Conservation (phyloP, 2,888 invertebrate genomes). For the Drosophila bunnanda region DNA sequence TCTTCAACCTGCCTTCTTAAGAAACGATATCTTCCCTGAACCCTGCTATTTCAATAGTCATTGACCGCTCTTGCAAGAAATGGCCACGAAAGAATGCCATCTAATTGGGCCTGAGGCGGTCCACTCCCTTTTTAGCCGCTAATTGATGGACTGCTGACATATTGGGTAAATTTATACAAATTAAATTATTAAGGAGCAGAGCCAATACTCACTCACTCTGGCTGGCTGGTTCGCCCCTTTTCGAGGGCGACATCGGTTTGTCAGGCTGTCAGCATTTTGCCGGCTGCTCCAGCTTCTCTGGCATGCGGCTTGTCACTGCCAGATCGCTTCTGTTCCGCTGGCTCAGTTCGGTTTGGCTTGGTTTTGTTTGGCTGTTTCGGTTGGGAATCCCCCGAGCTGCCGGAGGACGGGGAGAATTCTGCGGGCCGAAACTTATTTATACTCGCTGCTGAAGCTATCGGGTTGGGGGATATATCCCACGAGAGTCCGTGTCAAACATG, state of each 20-base stretch:
- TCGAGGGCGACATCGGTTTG: conserved; percentile 39
- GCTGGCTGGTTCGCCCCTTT: background rate
- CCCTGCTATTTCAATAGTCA: conserved; percentile 1
- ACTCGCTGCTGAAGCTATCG: conserved; percentile 33
- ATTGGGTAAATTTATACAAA: conserved; percentile 78
- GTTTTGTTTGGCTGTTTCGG: conserved; percentile 15
- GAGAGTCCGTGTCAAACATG: conserved; percentile 76
- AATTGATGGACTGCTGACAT: conserved; percentile 66
- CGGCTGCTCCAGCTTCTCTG: conserved; percentile 20
- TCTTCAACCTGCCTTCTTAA: too few relatives aligned
- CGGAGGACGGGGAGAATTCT: conserved; percentile 51
- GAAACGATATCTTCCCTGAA: background rate
- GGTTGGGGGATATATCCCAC: conserved; percentile 57
- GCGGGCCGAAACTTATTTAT: conserved; percentile 72
- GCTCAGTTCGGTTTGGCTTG: conserved; percentile 42
- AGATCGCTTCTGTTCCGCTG: conserved; percentile 45
- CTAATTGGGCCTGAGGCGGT: conserved; percentile 49
- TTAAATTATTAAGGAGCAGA: conserved; percentile 70
- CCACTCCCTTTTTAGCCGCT: conserved; percentile 41
- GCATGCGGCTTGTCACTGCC: conserved; percentile 74
- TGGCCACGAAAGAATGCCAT: conserved; percentile 39
- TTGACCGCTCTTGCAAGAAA: conserved; percentile 4
- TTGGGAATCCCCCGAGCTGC: conserved; percentile 31
- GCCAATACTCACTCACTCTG: too few relatives aligned
- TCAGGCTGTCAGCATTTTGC: conserved; percentile 55